Evolutionary conservation across 2,113 vertebrate species (phyloP).

Genomic region (Dendrocopos noguchii): DNA sequence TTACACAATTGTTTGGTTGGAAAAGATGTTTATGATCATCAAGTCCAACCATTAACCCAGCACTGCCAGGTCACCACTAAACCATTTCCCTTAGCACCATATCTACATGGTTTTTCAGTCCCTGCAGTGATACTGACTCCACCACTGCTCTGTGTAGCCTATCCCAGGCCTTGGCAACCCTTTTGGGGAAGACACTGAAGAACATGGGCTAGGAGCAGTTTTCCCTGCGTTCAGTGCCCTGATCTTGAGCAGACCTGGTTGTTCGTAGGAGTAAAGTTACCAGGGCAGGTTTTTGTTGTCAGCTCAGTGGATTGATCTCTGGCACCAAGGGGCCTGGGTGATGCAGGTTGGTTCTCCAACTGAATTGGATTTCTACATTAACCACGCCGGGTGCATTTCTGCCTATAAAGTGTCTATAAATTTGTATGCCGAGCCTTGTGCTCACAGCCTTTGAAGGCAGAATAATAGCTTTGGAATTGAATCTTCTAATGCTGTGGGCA

Average conservation of each 20-base stretch:
- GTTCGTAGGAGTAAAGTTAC: not conserved
- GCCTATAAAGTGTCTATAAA: conserved; percentile 40
- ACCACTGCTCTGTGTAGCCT: too few relatives aligned
- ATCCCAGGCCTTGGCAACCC: too few relatives aligned
- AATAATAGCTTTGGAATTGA: conserved; percentile 70
- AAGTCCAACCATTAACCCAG: too few relatives aligned
- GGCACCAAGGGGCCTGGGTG: not conserved
- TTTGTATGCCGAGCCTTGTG: conserved; percentile 55
- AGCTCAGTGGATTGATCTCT: conserved; percentile 57
- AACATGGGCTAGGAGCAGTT: not conserved
- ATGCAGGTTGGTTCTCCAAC: conserved; percentile 28
- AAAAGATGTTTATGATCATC: too few relatives aligned
- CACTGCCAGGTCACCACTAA: too few relatives aligned
- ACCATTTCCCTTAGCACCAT: too few relatives aligned
- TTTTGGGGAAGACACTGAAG: too few relatives aligned
- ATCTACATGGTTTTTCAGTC: too few relatives aligned
- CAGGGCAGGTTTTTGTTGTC: conserved; percentile 17
- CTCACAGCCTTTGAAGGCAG: conserved; percentile 58
- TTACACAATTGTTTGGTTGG: too few relatives aligned
- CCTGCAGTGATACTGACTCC: too few relatives aligned
- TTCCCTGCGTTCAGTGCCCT: rapidly evolving
- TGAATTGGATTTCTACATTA: conserved; percentile 60
- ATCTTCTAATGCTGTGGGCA: conserved; percentile 68
- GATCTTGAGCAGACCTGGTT: not conserved
- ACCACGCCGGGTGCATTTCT: conserved; percentile 30